Evolutionary conservation across 1,140 invertebrate species (phyloP).

Genomic region (Metaphire vulgaris): DNA sequence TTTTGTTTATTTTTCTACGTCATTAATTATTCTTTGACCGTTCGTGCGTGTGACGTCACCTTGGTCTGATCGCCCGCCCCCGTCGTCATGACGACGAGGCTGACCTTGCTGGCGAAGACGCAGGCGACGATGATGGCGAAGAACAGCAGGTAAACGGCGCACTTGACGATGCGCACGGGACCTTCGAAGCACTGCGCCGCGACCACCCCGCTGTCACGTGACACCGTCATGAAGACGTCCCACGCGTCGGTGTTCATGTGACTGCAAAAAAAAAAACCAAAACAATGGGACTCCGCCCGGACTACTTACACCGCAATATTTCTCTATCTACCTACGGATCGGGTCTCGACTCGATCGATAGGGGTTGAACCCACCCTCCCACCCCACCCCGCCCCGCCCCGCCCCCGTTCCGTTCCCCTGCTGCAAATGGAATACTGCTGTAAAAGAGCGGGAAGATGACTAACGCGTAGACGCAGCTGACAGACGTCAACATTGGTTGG

Average conservation of each 20-base stretch:
- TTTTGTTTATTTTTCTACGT: too few relatives aligned
- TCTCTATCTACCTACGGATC: too few relatives aligned
- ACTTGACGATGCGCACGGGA: conserved; percentile 32
- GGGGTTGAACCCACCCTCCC: too few relatives aligned
- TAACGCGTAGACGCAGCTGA: too few relatives aligned
- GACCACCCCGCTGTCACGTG: conserved; percentile 21
- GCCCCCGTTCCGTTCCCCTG: too few relatives aligned
- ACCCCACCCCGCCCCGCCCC: too few relatives aligned
- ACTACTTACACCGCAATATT: not conserved
- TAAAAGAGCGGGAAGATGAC: not conserved
- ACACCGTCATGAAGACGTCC: conserved; percentile 29
- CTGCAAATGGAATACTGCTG: not conserved
- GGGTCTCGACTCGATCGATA: too few relatives aligned
- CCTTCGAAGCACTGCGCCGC: conserved; percentile 29
- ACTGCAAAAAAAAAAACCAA: conserved; percentile 14
- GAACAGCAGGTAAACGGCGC: conserved; percentile 32
- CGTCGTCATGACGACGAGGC: conserved; percentile 32
- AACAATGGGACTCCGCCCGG: not conserved
- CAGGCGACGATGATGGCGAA: conserved; percentile 29
- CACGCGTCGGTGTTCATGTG: conserved; percentile 31
- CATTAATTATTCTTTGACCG: conserved; percentile 3
- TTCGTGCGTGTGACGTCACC: not conserved
- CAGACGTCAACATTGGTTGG: too few relatives aligned
- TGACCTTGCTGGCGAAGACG: conserved; percentile 31
- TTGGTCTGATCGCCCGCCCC: conserved; percentile 29